These are phyloP conservation scores for Heliothis virescens DNA, from an alignment of 1,140 invertebrate genomes.

Conservation along the genomic window DNA sequence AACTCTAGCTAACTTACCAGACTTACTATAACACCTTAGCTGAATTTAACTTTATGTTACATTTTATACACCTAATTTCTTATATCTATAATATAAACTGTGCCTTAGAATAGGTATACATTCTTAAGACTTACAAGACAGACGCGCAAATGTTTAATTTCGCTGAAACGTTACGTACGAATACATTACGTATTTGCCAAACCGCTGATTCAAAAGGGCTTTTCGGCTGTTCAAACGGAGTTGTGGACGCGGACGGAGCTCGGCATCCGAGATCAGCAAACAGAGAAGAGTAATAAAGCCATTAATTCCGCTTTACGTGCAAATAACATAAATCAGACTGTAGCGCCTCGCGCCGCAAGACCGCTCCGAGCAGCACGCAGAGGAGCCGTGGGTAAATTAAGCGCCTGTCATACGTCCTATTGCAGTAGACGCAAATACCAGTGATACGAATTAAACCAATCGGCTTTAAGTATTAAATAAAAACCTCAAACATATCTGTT, in stretches of 20 bases:
- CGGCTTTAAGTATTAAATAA: slow-evolving; percentile 30
- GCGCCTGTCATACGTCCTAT: slow-evolving; percentile 68
- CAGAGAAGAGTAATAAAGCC: slow-evolving; percentile 83
- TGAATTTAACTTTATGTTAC: slow-evolving; percentile 33
- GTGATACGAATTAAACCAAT: slow-evolving; percentile 65
- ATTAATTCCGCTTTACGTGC: slow-evolving; percentile 84
- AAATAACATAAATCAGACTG: slow-evolving; percentile 84
- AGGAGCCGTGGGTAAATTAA: slow-evolving; percentile 69
- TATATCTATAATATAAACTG: neutral
- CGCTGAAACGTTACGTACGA: slow-evolving; percentile 53
- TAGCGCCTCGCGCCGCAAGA: slow-evolving; percentile 72
- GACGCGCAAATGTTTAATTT: slow-evolving; percentile 51
- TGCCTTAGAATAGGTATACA: neutral
- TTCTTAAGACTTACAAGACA: slow-evolving; percentile 43
- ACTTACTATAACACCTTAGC: slow-evolving; percentile 57
- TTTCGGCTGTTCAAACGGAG: slow-evolving; percentile 58
- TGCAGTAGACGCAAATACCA: slow-evolving; percentile 52
- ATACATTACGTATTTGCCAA: slow-evolving; percentile 62
- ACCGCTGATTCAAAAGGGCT: slow-evolving; percentile 61
- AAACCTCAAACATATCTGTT: neutral
- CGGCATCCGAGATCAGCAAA: slow-evolving; percentile 72
- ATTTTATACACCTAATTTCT: slow-evolving; percentile 8
- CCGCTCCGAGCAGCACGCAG: slow-evolving; percentile 62
- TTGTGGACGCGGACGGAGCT: slow-evolving; percentile 59
- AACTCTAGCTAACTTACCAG: slow-evolving; percentile 73